phyloP scores from a whole-genome alignment of 2,113 vertebrate species.

The Pangasianodon gigas region DNA sequence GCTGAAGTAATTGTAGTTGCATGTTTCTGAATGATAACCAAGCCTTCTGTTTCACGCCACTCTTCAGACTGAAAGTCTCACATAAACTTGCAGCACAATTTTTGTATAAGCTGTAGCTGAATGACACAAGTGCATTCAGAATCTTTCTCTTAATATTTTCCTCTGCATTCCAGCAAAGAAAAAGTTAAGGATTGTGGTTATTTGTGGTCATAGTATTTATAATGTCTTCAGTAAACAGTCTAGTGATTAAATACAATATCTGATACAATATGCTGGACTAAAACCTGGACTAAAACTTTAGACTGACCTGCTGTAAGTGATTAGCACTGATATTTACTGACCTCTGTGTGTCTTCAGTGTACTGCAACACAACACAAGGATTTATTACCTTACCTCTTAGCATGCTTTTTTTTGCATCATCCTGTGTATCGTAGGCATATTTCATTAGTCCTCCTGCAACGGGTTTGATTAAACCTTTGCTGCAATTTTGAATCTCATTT shows the following conservation, averaged over 20 bases:
- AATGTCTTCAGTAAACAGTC: neutral
- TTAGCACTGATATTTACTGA: conserved; percentile 47
- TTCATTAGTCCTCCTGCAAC: conserved; percentile 62
- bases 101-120: neutral
- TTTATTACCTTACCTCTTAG: conserved; percentile 64
- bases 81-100: neutral
- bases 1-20: neutral
- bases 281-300: neutral
- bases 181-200: neutral
- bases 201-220: neutral
- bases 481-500: neutral
- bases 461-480: neutral
- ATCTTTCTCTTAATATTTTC: neutral
- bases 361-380: conserved; percentile 68
- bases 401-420: conserved; percentile 65
- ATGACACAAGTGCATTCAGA: neutral
- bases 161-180: neutral
- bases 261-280: neutral
- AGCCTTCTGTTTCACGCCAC: neutral
- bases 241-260: neutral
- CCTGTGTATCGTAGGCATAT: conserved; percentile 72
- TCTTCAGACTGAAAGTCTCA: neutral
- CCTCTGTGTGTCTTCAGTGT: conserved; percentile 58
- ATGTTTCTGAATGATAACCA: neutral
- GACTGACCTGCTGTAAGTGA: neutral